These are phyloP conservation scores for Cassiopea xamachana DNA, from an alignment of 30 jellyfish, hydroid and myxozoan genomes.

Conservation along the genomic window DNA sequence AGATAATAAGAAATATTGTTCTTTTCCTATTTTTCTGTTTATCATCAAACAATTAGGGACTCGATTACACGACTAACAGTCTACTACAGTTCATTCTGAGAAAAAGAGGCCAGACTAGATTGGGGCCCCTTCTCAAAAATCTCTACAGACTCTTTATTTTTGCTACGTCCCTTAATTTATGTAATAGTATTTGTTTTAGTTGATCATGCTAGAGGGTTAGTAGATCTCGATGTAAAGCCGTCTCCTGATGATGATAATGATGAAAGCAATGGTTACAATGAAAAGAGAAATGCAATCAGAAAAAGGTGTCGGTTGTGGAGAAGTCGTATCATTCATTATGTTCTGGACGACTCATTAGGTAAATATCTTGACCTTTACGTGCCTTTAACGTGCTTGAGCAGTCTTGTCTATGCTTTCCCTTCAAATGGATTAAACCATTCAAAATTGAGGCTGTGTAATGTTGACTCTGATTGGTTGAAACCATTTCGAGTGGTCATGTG, in stretches of 20 bases:
- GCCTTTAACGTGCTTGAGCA: background rate
- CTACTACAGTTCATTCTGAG: too few species aligned
- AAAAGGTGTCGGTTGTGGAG: conserved; percentile 31
- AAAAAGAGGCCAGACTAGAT: too few species aligned
- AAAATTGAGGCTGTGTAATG: too few species aligned
- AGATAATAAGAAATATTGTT: too few species aligned
- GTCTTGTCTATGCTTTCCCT: background rate
- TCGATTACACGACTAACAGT: too few species aligned
- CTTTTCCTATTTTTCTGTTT: too few species aligned
- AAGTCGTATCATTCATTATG: conserved; percentile 47
- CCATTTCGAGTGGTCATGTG: too few species aligned
- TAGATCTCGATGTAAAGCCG: conserved; percentile 46
- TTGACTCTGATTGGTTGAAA: too few species aligned
- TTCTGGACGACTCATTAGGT: conserved; percentile 10
- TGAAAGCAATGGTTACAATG: conserved; percentile 27
- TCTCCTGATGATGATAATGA: conserved; percentile 1
- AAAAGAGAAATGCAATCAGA: conserved; percentile 63
- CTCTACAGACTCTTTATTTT: too few species aligned
- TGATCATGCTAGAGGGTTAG: conserved; percentile 42
- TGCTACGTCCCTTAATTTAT: too few species aligned
- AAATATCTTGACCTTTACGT: background rate
- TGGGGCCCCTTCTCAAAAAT: too few species aligned
- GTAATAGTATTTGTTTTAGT: background rate
- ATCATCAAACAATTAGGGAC: too few species aligned
- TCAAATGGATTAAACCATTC: background rate